phyloP scores from a whole-genome alignment of 1,140 invertebrate genomes.

The Ditylenchus dipsaci region DNA sequence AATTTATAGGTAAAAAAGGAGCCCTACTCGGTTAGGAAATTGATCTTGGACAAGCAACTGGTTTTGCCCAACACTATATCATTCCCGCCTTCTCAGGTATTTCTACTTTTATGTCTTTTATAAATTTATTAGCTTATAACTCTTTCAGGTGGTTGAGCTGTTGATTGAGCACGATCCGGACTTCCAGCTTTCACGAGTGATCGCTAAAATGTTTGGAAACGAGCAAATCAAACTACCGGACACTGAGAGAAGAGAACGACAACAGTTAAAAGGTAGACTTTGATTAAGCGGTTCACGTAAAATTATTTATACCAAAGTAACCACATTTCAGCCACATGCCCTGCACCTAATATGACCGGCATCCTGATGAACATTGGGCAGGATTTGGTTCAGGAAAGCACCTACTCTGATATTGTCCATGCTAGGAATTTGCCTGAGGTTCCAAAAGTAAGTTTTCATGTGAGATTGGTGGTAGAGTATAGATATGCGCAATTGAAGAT shows the following conservation, averaged over 20 bases:
- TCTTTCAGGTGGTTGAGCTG: slow-evolving; percentile 54
- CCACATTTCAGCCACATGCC: slow-evolving; percentile 17
- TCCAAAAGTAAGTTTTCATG: slow-evolving; percentile 36
- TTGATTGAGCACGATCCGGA: slow-evolving; percentile 55
- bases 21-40: slow-evolving; percentile 47
- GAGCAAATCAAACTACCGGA: slow-evolving; percentile 50
- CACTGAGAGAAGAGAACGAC: slow-evolving; percentile 39
- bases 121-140: slow-evolving; percentile 9
- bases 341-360: slow-evolving; percentile 55
- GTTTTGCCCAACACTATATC: slow-evolving; percentile 58
- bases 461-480: too few relatives aligned
- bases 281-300: background rate
- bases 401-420: slow-evolving; percentile 57
- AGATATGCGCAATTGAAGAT: too few relatives aligned
- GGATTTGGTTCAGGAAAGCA: slow-evolving; percentile 56
- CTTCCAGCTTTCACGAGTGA: slow-evolving; percentile 32
- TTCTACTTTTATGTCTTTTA: slow-evolving; percentile 12
- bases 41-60: slow-evolving; percentile 57
- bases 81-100: slow-evolving; percentile 52
- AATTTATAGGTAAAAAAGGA: slow-evolving; percentile 44
- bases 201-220: slow-evolving; percentile 50
- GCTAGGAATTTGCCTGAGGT: slow-evolving; percentile 54
- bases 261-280: slow-evolving; percentile 34
- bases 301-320: too few relatives aligned
- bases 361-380: slow-evolving; percentile 55